Evolutionary conservation across 2,888 invertebrate species (phyloP), one percentile per base, ranked within the genome.

Genomic region (Athetis lepigone): DNA sequence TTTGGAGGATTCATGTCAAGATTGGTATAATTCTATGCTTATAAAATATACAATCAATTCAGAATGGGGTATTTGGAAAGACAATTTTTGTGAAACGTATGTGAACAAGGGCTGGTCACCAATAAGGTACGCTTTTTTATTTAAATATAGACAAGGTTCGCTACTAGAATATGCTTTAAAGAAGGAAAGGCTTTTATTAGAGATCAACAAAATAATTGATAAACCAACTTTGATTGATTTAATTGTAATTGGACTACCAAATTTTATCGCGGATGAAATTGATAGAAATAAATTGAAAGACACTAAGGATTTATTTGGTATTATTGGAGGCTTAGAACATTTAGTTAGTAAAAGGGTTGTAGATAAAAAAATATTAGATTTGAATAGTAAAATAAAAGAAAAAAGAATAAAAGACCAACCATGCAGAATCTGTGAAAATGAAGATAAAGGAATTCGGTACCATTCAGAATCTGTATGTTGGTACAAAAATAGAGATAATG

Each of bases 341-440:
- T n/a, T 21, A 4, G 6, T 37, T 1, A 19, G 29, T 4, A 51
- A 55, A 4, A 46, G n/a, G n/a, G n/a, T 29, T 4, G 51, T 21
- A 29, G 36, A 27, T n/a, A 45, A 21, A 13, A 43, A 33, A 4
- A 11, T 0, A 40, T 0, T 8, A 51, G 0, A 13, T 27, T 13
- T 4, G 0, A 25, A 25, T 7, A 25, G 4, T 39, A 39, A 25
- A 8, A 39, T 5, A 2, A 50, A 50, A 50, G 23, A 40, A 8
- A 51, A 40, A 11, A 16, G 11, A 6, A 6, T 23, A 2, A 37
- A 65, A 19, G 8, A 18, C 23, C 13, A 18, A 29, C 27, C 40
- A 5, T 68, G 68, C 18, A 60, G 11, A 9, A 60, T 56, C 1
- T 69, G 64, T 64, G 60, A 64, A 45, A 56, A 52, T 42, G 37